phyloP scores from a whole-genome alignment of 2,113 vertebrate genomes.

The Candoia aspera region DNA sequence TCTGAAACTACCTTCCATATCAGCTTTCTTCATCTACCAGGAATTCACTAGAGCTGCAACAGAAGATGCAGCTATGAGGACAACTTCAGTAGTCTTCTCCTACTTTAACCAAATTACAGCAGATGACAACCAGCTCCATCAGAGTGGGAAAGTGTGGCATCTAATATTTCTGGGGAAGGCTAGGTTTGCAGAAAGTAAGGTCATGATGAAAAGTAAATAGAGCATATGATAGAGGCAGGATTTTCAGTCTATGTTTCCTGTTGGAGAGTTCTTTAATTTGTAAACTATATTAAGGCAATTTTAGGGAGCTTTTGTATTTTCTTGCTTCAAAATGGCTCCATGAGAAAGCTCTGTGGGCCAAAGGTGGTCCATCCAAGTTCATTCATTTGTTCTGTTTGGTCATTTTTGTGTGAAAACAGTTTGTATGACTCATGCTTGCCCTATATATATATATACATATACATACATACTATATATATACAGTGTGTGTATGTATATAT shows the following conservation, averaged over 20 bases:
- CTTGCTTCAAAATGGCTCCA: neutral
- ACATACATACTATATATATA: no score
- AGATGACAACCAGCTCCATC: neutral
- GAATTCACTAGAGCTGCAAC: neutral
- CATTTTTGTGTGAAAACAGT: neutral
- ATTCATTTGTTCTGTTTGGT: neutral
- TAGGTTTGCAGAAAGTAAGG: neutral
- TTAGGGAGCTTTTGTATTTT: neutral
- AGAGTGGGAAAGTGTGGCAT: neutral
- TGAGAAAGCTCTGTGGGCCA: neutral
- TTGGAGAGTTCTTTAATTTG: neutral
- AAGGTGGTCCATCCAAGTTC: neutral
- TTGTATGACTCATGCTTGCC: neutral
- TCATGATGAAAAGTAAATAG: neutral
- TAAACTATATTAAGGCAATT: neutral
- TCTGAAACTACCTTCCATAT: neutral
- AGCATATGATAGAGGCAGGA: neutral
- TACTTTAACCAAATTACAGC: neutral
- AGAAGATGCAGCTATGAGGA: neutral
- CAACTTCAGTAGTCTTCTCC: neutral
- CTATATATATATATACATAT: no score
- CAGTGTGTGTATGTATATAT: no score
- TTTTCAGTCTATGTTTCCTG: neutral
- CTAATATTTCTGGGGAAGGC: neutral
- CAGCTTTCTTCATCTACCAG: neutral